Percentiles rank a stretch among this genome's conserved stretches.
Evolutionary conservation across 1,140 invertebrate species (phyloP).

Genomic region (Euura lappo): DNA sequence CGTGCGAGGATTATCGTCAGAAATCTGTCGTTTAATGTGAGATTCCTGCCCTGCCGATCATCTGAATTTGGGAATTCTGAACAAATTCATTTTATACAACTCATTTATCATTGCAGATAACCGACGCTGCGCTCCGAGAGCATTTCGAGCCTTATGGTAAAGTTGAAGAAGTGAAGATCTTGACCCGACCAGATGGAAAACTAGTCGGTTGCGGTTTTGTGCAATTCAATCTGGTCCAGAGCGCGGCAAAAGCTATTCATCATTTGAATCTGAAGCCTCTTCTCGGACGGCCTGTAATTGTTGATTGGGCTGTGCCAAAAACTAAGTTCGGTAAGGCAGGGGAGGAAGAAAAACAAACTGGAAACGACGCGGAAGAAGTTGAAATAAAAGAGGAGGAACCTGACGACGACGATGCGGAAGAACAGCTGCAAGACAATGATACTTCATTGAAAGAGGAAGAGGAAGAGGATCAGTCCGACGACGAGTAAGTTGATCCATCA

Average conservation of each 20-base stretch:
- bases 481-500: conserved; percentile 37
- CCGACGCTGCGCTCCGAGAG: conserved; percentile 65
- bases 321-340: conserved; percentile 58
- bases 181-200: conserved; percentile 70
- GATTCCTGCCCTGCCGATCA: conserved; percentile 10
- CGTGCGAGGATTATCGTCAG: conserved; percentile 73
- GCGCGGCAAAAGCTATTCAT: conserved; percentile 68
- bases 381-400: conserved; percentile 29
- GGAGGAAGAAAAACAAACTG: conserved; percentile 17
- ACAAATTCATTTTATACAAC: background rate
- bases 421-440: conserved; percentile 24
- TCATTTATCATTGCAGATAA: conserved; percentile 63
- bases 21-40: conserved; percentile 78
- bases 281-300: conserved; percentile 75
- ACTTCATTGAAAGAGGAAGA: background rate
- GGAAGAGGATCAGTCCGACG: conserved; percentile 21
- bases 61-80: conserved; percentile 9
- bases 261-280: conserved; percentile 51
- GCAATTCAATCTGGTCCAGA: conserved; percentile 67
- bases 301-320: conserved; percentile 91
- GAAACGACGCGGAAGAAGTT: conserved; percentile 34
- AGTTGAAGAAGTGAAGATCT: conserved; percentile 69
- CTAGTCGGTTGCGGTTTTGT: conserved; percentile 74
- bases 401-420: conserved; percentile 30
- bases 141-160: conserved; percentile 69